phyloP scores from a whole-genome alignment of 2,797 vertebrate species.

The Gymnopithys bicolor region DNA sequence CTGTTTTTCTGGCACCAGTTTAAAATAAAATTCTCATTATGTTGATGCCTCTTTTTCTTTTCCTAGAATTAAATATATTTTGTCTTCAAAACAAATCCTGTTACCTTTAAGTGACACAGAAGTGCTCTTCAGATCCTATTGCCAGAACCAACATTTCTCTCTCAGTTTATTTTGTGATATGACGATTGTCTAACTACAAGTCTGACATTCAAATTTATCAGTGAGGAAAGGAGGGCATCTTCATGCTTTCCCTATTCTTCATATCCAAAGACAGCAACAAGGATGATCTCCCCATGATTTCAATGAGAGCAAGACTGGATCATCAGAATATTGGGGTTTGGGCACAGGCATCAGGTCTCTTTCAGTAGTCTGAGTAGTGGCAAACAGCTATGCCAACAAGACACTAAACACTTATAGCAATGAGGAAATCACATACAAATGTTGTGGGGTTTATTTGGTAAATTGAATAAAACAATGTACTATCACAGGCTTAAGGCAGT shows the following conservation, averaged over 20 bases:
- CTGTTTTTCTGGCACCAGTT: conserved; percentile 32
- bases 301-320: not conserved
- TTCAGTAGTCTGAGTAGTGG: not conserved
- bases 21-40: conserved; percentile 13
- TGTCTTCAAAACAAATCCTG: not conserved
- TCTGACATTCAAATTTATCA: not conserved
- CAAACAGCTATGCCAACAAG: not conserved
- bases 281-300: not conserved
- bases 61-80: not conserved
- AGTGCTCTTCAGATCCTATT: not conserved
- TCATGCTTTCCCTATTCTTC: not conserved
- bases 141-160: not conserved
- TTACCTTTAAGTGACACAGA: not conserved
- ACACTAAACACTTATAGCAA: not conserved
- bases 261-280: not conserved
- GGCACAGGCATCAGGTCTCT: not conserved
- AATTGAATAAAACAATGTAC: not conserved
- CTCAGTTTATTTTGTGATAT: not conserved
- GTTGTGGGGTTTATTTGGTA: not conserved
- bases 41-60: not conserved
- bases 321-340: not conserved
- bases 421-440: not conserved
- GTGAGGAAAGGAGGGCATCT: not conserved
- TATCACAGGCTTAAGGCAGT: not conserved
- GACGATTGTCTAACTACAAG: not conserved